Evolutionary conservation across 2,113 vertebrate species (phyloP), one percentile per base, ranked within the genome.

Genomic region (Manacus vitellinus): DNA sequence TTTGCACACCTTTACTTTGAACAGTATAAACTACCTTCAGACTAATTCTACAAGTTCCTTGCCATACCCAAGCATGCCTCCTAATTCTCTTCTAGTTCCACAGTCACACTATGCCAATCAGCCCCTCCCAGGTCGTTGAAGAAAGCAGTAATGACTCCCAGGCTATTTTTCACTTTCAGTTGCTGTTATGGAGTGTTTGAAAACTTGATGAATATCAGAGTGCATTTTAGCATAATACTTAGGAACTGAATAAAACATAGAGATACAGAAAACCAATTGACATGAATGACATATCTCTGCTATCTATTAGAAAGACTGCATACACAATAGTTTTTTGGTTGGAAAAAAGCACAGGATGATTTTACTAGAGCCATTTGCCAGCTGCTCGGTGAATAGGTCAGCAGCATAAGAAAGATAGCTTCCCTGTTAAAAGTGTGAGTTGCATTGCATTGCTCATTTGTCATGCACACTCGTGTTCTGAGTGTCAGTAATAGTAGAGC

Each of bases 171-270:
- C 94, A 95, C 88, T 95, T 95, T 94, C 89, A 77, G 70, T 67
- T 62, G 65, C 93, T 93, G 96, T 95, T 97, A 89, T 21, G 49
- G 95, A 96, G 88, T 96, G 95, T 98, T 97, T 96, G 95, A 96
- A 97, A 97, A 96, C 92, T 87, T 94, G 97, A 97, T 47, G 85
- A 97, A 95, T 97, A 96, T 89, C 92, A 82, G 95, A 94, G 88
- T 85, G 58, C 77, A 83, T 97, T 97, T 97, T 94, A 97, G 89
- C 94, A 97, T 97, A 96, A 95, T 96, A 97, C 77, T 94, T 62
- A 91, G 85, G 91, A 94, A 49, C 89, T 97, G 97, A 98, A 97
- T 95, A 92, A 95, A 98, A 93, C 97, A 97, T 96, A 96, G 94
- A 94, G 96, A 95, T 89, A 82, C 41, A 86, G 89, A 97, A 95